These are phyloP conservation scores for Papilio protenor DNA, from an alignment of 2,888 invertebrate species.

Conservation along the genomic window DNA sequence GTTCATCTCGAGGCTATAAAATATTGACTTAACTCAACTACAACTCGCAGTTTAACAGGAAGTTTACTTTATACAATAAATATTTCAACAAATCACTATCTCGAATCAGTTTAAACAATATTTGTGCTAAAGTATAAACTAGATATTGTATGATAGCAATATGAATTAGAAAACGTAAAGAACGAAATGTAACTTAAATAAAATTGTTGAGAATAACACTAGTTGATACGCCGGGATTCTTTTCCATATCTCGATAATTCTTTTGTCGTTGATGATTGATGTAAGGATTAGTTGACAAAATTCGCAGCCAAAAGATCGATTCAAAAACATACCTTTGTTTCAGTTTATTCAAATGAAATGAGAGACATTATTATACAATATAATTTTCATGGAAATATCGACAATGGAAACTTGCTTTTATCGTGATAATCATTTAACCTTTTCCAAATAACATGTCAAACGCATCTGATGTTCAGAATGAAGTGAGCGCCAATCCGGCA, in stretches of 20 bases:
- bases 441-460: constrained; percentile 9
- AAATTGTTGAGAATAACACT: too few species aligned
- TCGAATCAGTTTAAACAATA: neutral
- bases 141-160: neutral
- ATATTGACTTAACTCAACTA: neutral
- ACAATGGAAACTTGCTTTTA: neutral
- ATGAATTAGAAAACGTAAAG: neutral
- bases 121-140: neutral
- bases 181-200: too few species aligned
- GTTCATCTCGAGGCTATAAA: neutral
- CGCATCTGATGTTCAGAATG: constrained; percentile 4
- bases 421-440: neutral
- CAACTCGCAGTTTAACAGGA: constrained; percentile 1
- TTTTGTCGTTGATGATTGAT: too few species aligned
- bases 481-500: constrained; percentile 3
- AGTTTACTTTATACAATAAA: neutral
- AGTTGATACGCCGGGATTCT: too few species aligned
- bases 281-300: too few species aligned
- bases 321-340: too few species aligned
- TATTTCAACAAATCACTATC: constrained; percentile 6
- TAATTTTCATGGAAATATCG: neutral
- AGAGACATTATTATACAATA: too few species aligned
- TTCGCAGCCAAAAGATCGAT: too few species aligned
- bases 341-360: too few species aligned
- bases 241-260: too few species aligned